These are phyloP conservation scores for Gonioctena quinquepunctata DNA, from an alignment of 1,140 invertebrate species.

Conservation along the genomic window DNA sequence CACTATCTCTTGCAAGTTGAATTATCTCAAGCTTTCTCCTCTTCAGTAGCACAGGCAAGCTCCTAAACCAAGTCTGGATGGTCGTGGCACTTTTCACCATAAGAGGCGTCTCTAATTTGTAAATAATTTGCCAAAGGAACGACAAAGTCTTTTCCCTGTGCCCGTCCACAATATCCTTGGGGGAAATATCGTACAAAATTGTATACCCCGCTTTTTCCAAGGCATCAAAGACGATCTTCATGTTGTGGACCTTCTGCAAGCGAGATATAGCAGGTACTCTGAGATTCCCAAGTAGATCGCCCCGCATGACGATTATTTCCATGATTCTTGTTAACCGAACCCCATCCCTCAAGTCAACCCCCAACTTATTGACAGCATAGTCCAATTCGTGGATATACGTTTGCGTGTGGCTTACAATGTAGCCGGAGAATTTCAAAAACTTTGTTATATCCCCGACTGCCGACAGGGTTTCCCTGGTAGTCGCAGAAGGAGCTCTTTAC, in stretches of 20 bases:
- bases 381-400: conserved; percentile 86
- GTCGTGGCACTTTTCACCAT: conserved; percentile 67
- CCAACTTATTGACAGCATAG: conserved; percentile 78
- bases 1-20: conserved; percentile 50
- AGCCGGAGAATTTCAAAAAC: conserved; percentile 75
- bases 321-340: conserved; percentile 76
- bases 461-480: conserved; percentile 77
- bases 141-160: conserved; percentile 86
- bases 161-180: conserved; percentile 82
- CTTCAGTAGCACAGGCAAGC: conserved; percentile 56
- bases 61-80: conserved; percentile 72
- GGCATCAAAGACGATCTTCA: conserved; percentile 70
- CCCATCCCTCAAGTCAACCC: conserved; percentile 76
- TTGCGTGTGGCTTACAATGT: conserved; percentile 77
- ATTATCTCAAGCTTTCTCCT: conserved; percentile 55
- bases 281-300: conserved; percentile 67
- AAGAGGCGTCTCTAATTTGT: conserved; percentile 78
- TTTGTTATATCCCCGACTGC: conserved; percentile 87
- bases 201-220: conserved; percentile 63
- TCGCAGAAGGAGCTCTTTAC: conserved; percentile 73
- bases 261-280: conserved; percentile 82
- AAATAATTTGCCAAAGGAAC: conserved; percentile 86
- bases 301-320: conserved; percentile 79
- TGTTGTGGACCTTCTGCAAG: conserved; percentile 87
- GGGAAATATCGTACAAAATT: conserved; percentile 67